phyloP scores from a whole-genome alignment of 2,113 vertebrate genomes.

The Murina feae region DNA sequence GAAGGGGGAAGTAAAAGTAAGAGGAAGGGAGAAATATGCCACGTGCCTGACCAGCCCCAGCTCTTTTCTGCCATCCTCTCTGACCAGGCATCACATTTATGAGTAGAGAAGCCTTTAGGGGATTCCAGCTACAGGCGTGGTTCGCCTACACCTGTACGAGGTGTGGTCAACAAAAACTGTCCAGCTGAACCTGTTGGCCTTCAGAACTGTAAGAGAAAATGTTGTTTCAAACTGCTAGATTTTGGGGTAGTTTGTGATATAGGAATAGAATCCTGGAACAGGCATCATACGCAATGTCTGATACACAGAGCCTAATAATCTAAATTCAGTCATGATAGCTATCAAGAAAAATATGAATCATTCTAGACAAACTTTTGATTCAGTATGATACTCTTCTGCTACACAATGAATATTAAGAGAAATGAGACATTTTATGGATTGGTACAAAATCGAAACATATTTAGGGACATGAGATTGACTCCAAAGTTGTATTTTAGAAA shows the following conservation, averaged over 20 bases:
- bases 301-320: not conserved
- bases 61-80: not conserved
- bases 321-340: not conserved
- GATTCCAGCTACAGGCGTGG: not conserved
- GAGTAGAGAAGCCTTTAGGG: not conserved
- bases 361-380: constrained; percentile 17
- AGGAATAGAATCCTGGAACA: not conserved
- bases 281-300: not conserved
- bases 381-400: not conserved
- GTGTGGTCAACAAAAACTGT: not conserved
- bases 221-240: not conserved
- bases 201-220: not conserved
- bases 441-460: constrained; percentile 37
- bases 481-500: constrained; percentile 46
- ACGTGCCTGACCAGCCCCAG: not conserved
- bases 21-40: not conserved
- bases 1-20: not conserved
- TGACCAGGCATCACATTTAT: not conserved
- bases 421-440: constrained; percentile 46
- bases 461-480: constrained; percentile 44
- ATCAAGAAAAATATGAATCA: constrained; percentile 13
- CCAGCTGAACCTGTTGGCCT: not conserved
- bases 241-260: not conserved
- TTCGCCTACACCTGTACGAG: not conserved
- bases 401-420: constrained; percentile 53